These are phyloP conservation scores for Trichogramma pretiosum DNA, from an alignment of 1,140 invertebrate species.

Conservation along the genomic window DNA sequence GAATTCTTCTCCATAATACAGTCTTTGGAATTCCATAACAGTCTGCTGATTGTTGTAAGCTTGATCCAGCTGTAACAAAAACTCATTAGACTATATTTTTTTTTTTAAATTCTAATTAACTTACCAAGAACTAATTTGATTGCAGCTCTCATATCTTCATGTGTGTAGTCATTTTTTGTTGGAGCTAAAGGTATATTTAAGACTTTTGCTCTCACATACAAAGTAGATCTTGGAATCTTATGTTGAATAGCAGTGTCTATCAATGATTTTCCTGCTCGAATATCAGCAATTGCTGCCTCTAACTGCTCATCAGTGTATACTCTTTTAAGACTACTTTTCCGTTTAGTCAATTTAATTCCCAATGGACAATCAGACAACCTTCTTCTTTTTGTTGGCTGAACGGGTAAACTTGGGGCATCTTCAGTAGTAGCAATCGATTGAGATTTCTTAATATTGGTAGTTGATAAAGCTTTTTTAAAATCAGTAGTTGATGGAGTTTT, in stretches of 20 bases:
- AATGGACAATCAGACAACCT: background rate
- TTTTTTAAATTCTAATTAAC: constrained; percentile 9
- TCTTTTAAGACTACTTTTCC: constrained; percentile 31
- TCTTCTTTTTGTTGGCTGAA: background rate
- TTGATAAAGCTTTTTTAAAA: too few relatives aligned
- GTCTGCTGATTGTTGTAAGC: constrained; percentile 43
- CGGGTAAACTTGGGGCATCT: too few relatives aligned
- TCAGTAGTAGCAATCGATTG: too few relatives aligned
- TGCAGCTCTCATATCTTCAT: constrained; percentile 42
- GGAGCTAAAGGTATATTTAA: constrained; percentile 39
- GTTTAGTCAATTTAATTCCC: constrained; percentile 31
- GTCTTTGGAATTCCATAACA: constrained; percentile 53
- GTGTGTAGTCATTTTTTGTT: constrained; percentile 40
- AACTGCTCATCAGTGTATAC: constrained; percentile 41
- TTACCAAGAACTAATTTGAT: constrained; percentile 41
- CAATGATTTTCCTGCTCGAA: constrained; percentile 36
- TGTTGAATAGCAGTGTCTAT: constrained; percentile 39
- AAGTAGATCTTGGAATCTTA: constrained; percentile 43
- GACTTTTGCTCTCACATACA: constrained; percentile 43
- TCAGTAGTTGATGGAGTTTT: too few relatives aligned
- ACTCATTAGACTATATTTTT: constrained; percentile 12
- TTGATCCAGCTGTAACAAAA: constrained; percentile 36
- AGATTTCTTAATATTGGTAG: too few relatives aligned
- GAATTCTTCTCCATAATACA: constrained; percentile 52
- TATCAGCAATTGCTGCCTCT: constrained; percentile 38